Base-by-base conservation (phyloP, 2,888 invertebrate genomes). In the Alentia gelatinosa region DNA sequence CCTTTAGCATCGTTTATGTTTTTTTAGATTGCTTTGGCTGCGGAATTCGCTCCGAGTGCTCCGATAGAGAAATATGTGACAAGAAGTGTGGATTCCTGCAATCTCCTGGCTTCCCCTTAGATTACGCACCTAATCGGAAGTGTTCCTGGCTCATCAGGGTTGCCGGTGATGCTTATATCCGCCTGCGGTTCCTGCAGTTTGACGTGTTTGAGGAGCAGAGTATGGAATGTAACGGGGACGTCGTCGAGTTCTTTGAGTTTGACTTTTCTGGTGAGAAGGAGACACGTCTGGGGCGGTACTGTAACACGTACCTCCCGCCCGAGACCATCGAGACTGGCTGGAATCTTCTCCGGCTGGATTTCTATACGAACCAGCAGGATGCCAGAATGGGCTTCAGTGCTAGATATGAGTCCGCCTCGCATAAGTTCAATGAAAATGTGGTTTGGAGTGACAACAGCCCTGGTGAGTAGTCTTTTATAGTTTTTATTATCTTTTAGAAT, bases 61-160 rank as follows among this genome's bases (percentile, higher is more conserved):
- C 33, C 5, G 74, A 33, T 5, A 19, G 30, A 26, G 19, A 19
- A 7, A 33, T 19, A 12, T 74, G 74, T 26, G 30, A 74, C 74
- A 19, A 33, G 33, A 23, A 37, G 19, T 86, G 86, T 47, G 86
- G 86, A 12, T 12, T 86, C 4, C 86, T 86, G 26, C 86, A 86
- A 47, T 86, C 86, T 3, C 86, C 86, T 0, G 23, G 3, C 26
- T 86, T 30, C 86, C 86, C 86, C 3, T 47, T 86, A 23, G 15
- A 42, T 33, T 86, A 86, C 30, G 47, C 42, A 30, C 12, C 30
- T 4, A 86, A 86, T 47, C 3, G 42, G 39, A 83, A 83, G 42
- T 86, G 86, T 30, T 86, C 86, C 42, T 86, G 86, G 86, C 42
- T 19, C 0, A 47, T 86, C n/a, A 42, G 26, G 12, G 86, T 86